Evolutionary conservation across 2,888 invertebrate species (phyloP).

Genomic region (Standfussiana lucernea): DNA sequence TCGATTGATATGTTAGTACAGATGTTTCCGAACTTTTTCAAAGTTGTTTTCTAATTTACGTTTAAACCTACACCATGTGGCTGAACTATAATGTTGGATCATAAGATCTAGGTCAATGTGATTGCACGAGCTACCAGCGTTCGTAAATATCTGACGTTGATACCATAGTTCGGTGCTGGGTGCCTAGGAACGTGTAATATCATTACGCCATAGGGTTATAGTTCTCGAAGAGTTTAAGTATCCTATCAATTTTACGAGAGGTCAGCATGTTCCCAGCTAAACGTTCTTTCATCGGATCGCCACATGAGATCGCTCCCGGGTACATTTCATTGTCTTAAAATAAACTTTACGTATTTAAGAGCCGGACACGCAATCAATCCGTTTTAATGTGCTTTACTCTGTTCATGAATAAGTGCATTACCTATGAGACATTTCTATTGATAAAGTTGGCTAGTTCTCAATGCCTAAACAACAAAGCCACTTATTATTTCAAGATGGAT

Average conservation of each 20-base stretch:
- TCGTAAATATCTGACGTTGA: constrained; percentile 72
- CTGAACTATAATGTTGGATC: constrained; percentile 62
- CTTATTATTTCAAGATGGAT: constrained; percentile 53
- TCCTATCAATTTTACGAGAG: constrained; percentile 43
- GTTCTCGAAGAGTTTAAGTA: constrained; percentile 30
- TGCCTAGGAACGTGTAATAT: constrained; percentile 38
- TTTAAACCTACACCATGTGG: constrained; percentile 59
- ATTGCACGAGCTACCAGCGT: constrained; percentile 73
- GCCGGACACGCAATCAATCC: constrained; percentile 15
- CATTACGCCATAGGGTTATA: constrained; percentile 39
- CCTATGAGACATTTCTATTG: constrained; percentile 68
- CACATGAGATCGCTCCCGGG: neutral
- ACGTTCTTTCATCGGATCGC: constrained; percentile 13
- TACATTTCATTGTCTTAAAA: constrained; percentile 31
- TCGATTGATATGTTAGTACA: constrained; percentile 65
- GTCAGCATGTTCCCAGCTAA: constrained; percentile 34
- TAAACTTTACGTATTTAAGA: constrained; percentile 28
- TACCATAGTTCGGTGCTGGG: constrained; percentile 69
- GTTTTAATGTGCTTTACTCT: constrained; percentile 21
- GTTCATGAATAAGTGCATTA: constrained; percentile 61
- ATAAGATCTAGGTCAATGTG: constrained; percentile 78
- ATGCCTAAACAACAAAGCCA: constrained; percentile 24
- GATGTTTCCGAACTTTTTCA: constrained; percentile 64
- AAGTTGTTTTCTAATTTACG: constrained; percentile 57
- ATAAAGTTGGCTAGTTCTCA: constrained; percentile 56